Evolutionary conservation across 2,888 invertebrate genomes (phyloP).

Genomic region (Shargacucullia verbasci): DNA sequence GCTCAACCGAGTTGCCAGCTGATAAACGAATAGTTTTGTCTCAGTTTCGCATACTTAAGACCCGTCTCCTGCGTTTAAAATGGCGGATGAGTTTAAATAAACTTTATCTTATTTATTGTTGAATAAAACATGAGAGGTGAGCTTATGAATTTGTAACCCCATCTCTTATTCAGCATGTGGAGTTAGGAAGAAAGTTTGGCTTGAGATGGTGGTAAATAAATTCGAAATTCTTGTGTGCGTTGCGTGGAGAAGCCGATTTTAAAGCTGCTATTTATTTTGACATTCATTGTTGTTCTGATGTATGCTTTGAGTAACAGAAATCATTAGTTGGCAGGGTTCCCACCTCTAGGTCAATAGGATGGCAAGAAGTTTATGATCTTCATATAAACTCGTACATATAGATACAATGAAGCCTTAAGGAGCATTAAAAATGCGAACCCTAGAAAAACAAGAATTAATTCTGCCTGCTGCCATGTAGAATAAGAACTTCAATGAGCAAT

Average conservation of each 20-base stretch:
- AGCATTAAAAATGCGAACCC: too few relatives aligned
- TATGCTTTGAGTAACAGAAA: too few relatives aligned
- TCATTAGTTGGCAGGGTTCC: too few relatives aligned
- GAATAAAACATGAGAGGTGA: constrained; percentile 52
- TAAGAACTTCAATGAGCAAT: too few relatives aligned
- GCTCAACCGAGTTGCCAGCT: constrained; percentile 47
- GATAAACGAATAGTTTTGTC: constrained; percentile 62
- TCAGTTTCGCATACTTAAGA: constrained; percentile 61
- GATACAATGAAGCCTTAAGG: too few relatives aligned
- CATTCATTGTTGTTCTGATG: not conserved
- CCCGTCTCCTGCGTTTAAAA: constrained; percentile 53
- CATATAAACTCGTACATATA: too few relatives aligned
- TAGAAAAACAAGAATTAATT: too few relatives aligned
- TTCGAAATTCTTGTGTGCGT: constrained; percentile 18
- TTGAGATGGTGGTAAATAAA: constrained; percentile 42
- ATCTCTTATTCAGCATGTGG: constrained; percentile 46
- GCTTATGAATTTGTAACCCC: constrained; percentile 56
- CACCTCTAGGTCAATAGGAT: too few relatives aligned
- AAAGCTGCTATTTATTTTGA: not conserved
- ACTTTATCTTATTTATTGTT: constrained; percentile 57
- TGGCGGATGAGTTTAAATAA: constrained; percentile 57
- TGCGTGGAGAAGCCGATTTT: constrained; percentile 4
- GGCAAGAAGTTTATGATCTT: too few relatives aligned
- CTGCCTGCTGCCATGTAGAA: too few relatives aligned
- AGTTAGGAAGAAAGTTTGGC: constrained; percentile 24